Conservation (phyloP, 2,797 vertebrate species). For the Atherinosoma microstoma region DNA sequence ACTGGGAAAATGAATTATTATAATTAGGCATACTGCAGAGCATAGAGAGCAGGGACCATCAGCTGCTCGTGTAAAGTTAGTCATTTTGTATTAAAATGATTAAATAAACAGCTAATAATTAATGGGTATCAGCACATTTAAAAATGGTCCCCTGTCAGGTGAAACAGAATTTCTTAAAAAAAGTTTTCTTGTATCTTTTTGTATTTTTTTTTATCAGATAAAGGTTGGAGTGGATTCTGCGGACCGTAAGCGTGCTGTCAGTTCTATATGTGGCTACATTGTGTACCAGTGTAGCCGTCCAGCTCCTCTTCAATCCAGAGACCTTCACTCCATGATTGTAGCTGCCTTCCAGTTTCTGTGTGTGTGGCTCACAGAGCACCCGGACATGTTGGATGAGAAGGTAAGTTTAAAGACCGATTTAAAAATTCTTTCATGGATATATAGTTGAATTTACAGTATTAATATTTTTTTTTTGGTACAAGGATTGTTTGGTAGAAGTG, state of each 20-base stretch:
- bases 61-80: too few relatives aligned
- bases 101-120: too few relatives aligned
- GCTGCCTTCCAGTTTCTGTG: conserved; percentile 97
- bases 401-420: conserved; percentile 56
- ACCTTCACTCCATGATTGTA: conserved; percentile 98
- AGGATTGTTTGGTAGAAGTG: conserved; percentile 96
- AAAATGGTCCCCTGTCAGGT: too few relatives aligned
- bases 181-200: not conserved
- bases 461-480: conserved; percentile 27
- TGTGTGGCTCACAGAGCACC: conserved; percentile 95
- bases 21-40: too few relatives aligned
- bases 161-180: too few relatives aligned
- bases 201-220: conserved; percentile 78
- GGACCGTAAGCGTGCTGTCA: conserved; percentile 90
- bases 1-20: too few relatives aligned
- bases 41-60: too few relatives aligned
- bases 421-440: not conserved
- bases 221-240: conserved; percentile 88
- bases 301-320: conserved; percentile 92
- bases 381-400: conserved; percentile 96
- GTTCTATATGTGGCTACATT: conserved; percentile 92
- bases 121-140: too few relatives aligned
- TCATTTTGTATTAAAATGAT: too few relatives aligned
- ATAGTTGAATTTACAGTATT: not conserved
- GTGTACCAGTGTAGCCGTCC: conserved; percentile 96